Conservation (phyloP, 2,888 invertebrate genomes). For the Drosophila rellima region DNA sequence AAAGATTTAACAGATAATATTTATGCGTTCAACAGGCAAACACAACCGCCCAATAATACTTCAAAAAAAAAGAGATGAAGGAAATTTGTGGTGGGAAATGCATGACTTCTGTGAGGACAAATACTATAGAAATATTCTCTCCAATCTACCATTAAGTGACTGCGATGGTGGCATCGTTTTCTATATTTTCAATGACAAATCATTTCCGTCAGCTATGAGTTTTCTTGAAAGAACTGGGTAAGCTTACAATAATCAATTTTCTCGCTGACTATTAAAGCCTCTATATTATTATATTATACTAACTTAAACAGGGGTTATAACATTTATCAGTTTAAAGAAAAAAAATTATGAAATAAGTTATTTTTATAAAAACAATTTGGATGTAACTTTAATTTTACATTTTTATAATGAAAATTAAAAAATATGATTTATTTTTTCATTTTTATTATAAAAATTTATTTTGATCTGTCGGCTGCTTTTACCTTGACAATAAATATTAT, state of each 20-base stretch:
- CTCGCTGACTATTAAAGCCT: no score
- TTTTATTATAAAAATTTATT: no score
- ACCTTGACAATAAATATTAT: no score
- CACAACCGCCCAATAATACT: constrained; percentile 50
- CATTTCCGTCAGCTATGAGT: constrained; percentile 94
- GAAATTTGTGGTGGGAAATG: constrained; percentile 88
- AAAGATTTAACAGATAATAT: neutral
- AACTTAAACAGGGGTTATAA: no score
- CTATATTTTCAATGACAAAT: constrained; percentile 96
- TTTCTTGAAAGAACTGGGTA: constrained; percentile 97
- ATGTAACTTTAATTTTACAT: no score
- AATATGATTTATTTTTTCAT: no score
- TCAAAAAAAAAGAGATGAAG: constrained; percentile 34
- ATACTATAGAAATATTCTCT: constrained; percentile 68
- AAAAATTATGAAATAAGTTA: no score
- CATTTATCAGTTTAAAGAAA: no score
- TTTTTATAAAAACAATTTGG: no score
- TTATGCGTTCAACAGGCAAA: constrained; percentile 35
- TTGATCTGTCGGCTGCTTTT: no score
- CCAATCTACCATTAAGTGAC: constrained; percentile 60
- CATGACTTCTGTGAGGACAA: constrained; percentile 87
- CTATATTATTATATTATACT: no score
- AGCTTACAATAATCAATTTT: constrained; percentile 81
- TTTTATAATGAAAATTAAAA: no score
- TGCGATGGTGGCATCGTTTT: constrained; percentile 86